Conservation (phyloP, 1,140 invertebrate genomes). For the Aphaenogaster rudis region DNA sequence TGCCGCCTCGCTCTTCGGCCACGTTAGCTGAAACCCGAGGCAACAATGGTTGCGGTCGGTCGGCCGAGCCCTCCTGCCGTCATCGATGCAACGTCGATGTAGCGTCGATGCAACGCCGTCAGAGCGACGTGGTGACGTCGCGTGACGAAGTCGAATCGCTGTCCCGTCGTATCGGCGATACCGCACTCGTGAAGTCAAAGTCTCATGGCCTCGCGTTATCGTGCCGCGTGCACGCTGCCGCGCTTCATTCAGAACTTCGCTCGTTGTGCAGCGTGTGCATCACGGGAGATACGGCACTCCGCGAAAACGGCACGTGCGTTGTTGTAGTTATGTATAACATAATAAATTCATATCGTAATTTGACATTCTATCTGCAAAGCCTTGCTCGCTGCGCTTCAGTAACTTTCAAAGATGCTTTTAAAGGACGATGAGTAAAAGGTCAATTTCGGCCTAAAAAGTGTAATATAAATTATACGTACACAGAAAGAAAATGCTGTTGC, state of each 20-base stretch:
- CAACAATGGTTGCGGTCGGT: not conserved
- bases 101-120: constrained; percentile 20
- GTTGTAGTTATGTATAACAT: not conserved
- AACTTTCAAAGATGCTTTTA: not conserved
- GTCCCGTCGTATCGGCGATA: constrained; percentile 6
- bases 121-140: constrained; percentile 19
- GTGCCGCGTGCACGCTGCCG: not conserved
- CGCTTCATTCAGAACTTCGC: constrained; percentile 48
- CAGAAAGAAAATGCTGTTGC: too few species aligned
- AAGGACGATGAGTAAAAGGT: too few species aligned
- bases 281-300: not conserved
- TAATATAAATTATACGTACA: too few species aligned
- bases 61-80: not conserved
- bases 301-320: not conserved
- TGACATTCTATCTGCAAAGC: not conserved
- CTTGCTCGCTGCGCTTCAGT: too few species aligned
- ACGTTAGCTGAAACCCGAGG: not conserved
- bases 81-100: constrained; percentile 34
- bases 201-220: constrained; percentile 14
- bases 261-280: not conserved
- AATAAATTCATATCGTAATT: constrained; percentile 14
- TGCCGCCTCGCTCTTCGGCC: not conserved
- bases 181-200: constrained; percentile 30
- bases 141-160: constrained; percentile 17
- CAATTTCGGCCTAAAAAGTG: too few species aligned